phyloP scores from a whole-genome alignment of 2,888 invertebrate species.

The Polydrusus cervinus region DNA sequence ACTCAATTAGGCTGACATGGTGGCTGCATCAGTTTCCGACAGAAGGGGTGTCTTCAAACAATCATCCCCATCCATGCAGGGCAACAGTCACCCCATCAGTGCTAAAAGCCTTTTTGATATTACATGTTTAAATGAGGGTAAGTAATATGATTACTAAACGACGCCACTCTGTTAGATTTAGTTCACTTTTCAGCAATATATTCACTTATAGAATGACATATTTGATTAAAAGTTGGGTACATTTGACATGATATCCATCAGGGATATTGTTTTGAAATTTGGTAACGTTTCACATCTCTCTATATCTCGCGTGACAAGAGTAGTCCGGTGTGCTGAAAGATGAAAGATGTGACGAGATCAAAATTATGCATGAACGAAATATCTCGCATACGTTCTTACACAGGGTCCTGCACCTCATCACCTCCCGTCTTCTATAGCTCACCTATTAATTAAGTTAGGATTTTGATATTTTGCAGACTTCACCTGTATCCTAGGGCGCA shows the following conservation, averaged over 20 bases:
- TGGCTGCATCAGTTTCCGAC: slow-evolving; percentile 61
- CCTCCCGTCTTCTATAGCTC: no score
- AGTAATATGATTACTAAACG: slow-evolving; percentile 70
- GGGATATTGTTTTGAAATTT: neutral
- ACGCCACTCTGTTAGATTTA: slow-evolving; percentile 46
- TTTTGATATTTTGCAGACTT: no score
- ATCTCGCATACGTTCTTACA: no score
- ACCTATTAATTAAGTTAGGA: no score
- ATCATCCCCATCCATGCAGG: slow-evolving; percentile 59
- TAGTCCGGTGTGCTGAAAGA: no score
- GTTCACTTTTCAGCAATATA: slow-evolving; percentile 62
- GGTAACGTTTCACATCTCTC: no score
- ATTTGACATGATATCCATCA: slow-evolving; percentile 15
- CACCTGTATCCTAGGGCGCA: no score
- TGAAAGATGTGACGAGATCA: no score
- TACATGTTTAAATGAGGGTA: slow-evolving; percentile 73
- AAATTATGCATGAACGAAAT: no score
- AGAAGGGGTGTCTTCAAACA: slow-evolving; percentile 59
- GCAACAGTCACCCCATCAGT: slow-evolving; percentile 67
- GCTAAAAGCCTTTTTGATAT: slow-evolving; percentile 73
- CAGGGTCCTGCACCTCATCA: no score
- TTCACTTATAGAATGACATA: slow-evolving; percentile 40
- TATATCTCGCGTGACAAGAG: no score
- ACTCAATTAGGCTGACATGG: slow-evolving; percentile 65
- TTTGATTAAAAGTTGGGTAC: slow-evolving; percentile 34